Evolutionary conservation across 1,140 invertebrate genomes (phyloP), one percentile per base, ranked within the genome.

Genomic region (Halotydeus destructor): DNA sequence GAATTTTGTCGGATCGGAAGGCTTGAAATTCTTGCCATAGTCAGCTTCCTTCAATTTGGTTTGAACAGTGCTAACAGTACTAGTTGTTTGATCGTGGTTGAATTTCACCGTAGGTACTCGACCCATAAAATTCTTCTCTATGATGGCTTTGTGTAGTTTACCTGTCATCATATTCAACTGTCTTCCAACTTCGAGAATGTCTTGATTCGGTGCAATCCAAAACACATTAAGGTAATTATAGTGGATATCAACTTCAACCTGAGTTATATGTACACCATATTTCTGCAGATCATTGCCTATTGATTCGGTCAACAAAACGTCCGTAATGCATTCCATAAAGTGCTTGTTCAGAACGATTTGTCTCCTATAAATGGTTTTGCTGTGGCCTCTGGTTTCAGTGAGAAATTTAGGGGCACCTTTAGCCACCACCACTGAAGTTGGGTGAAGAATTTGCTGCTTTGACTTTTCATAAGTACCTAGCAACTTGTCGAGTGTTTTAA

Each of bases 261-360:
- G 21, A 14, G 42, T 44, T 5, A 44, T 44, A 23, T 26, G 37
- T n/a, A 44, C 18, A 28, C 19, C 5, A 40, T 19, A 37, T 31
- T 44, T 36, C 2, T 12, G 1, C 2, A 44, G 3, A 6, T 26
- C n/a, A 22, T 42, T 26, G 2, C n/a, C 23, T 18, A 44, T 24
- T 3, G 25, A 3, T 26, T 25, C 38, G 30, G 28, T 23, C 22
- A 43, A n/a, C 12, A 41, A 41, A 18, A 44, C 31, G n/a, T 44
- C 42, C 11, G 42, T 18, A 9, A 43, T 31, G 14, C 26, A 27
- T 14, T 30, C 22, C 12, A 25, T 12, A 14, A 38, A 44, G 23
- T 23, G 24, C 8, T n/a, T 44, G 21, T 44, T 44, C 12, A 44
- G 33, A 12, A 44, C 27, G n/a, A 11, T 43, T 36, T 38, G 36